A percentile compares a stretch with the other conserved stretches of the same genome.
Evolutionary conservation across 2,113 vertebrate species (phyloP).

Genomic region (Pelmatolapia mariae): DNA sequence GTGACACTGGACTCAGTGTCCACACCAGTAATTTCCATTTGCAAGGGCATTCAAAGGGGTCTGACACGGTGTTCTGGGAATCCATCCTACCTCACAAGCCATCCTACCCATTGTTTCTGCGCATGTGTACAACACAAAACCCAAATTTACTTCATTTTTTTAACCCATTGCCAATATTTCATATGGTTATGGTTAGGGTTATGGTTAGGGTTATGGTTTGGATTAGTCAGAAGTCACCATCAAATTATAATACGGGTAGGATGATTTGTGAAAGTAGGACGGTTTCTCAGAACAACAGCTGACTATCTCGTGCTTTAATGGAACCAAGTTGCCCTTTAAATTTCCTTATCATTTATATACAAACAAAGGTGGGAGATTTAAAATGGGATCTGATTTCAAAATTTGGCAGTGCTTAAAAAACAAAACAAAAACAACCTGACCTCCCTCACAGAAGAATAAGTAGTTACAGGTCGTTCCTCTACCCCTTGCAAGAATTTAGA

Average conservation of each 20-base stretch:
- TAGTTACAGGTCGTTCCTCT: not conserved
- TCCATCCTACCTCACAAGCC: not conserved
- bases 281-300: not conserved
- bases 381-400: not conserved
- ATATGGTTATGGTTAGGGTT: not conserved
- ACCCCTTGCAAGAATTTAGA: not conserved
- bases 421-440: not conserved
- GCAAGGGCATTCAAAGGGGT: not conserved
- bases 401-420: not conserved
- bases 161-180: not conserved
- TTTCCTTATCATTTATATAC: not conserved
- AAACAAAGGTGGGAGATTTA: not conserved
- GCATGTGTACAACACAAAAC: not conserved
- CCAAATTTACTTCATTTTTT: not conserved
- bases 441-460: not conserved
- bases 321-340: not conserved
- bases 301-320: not conserved
- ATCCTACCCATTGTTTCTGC: not conserved
- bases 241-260: not conserved
- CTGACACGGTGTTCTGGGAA: not conserved
- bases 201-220: not conserved
- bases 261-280: not conserved
- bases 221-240: not conserved
- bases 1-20: not conserved
- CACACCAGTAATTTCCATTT: not conserved